Percentiles rank a stretch among this genome's conserved stretches.
Evolutionary conservation across 2,797 vertebrate species (phyloP).

Genomic region (Buceros bicornis): DNA sequence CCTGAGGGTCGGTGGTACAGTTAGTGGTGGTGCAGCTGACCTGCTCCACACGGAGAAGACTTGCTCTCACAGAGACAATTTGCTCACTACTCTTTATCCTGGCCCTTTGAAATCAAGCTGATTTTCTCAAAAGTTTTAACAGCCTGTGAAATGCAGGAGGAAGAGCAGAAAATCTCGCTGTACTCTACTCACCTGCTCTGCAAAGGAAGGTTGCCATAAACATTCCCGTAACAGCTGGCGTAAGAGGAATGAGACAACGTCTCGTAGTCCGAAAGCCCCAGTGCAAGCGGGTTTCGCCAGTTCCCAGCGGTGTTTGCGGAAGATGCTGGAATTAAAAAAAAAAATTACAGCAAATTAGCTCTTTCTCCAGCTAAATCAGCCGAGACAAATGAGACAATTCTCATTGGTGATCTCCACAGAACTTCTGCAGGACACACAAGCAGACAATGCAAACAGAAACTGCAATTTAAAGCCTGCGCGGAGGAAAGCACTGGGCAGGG

Average conservation of each 20-base stretch:
- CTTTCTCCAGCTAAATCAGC: not conserved
- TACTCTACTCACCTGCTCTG: constrained; percentile 88
- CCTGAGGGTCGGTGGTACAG: accelerated
- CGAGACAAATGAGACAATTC: not conserved
- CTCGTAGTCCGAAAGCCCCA: constrained; percentile 85
- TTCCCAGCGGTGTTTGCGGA: constrained; percentile 84
- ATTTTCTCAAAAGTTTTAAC: not conserved
- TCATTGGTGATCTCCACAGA: accelerated
- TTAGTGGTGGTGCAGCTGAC: not conserved
- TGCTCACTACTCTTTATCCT: not conserved
- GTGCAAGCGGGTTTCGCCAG: constrained; percentile 85
- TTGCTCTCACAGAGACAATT: not conserved
- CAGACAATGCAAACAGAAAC: not conserved
- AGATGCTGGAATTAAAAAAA: constrained; percentile 80
- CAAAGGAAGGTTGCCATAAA: constrained; percentile 84
- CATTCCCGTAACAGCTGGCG: constrained; percentile 81
- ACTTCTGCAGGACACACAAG: not conserved
- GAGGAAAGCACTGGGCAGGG: not conserved
- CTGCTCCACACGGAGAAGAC: not conserved
- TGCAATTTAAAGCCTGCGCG: not conserved
- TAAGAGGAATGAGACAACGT: constrained; percentile 84
- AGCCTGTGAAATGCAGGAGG: not conserved
- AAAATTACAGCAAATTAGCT: not conserved
- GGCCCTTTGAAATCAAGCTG: not conserved
- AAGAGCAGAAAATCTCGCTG: not conserved